phyloP scores from a whole-genome alignment of 2,113 vertebrate species.

The human region DNA sequence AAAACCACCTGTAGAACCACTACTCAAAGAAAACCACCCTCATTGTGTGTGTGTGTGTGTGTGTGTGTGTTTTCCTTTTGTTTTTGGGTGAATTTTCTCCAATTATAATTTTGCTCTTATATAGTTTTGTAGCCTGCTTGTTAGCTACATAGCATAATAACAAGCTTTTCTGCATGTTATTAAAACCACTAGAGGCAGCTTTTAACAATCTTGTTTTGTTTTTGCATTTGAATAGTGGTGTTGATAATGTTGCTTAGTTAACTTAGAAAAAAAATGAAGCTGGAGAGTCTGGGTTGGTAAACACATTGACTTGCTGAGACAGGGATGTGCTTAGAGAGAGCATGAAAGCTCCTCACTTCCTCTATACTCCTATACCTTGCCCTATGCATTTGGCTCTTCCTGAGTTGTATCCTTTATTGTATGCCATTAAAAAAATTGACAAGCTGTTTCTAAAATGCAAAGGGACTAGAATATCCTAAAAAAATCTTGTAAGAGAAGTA shows the following conservation, averaged over 20 bases:
- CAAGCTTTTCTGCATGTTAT: neutral
- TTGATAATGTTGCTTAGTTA: neutral
- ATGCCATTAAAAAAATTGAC: neutral
- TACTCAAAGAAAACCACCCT: neutral
- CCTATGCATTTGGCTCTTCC: neutral
- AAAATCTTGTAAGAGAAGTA: neutral
- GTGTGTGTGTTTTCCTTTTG: neutral
- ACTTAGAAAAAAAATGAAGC: neutral
- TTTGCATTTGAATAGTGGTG: neutral
- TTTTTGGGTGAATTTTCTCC: neutral
- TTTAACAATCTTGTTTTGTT: neutral
- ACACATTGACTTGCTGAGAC: neutral
- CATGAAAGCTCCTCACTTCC: neutral
- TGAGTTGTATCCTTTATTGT: neutral
- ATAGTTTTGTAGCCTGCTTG: neutral
- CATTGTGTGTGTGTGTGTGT: neutral
- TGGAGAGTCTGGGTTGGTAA: neutral
- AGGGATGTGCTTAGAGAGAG: neutral
- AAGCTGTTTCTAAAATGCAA: neutral
- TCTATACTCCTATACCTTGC: accelerated
- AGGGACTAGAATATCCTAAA: neutral
- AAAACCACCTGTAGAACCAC: neutral
- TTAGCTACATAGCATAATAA: neutral
- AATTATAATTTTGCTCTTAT: neutral
- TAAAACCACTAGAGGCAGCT: neutral